These are phyloP conservation scores for Tenrec ecaudatus DNA, from an alignment of 2,113 vertebrate species.

Conservation along the genomic window DNA sequence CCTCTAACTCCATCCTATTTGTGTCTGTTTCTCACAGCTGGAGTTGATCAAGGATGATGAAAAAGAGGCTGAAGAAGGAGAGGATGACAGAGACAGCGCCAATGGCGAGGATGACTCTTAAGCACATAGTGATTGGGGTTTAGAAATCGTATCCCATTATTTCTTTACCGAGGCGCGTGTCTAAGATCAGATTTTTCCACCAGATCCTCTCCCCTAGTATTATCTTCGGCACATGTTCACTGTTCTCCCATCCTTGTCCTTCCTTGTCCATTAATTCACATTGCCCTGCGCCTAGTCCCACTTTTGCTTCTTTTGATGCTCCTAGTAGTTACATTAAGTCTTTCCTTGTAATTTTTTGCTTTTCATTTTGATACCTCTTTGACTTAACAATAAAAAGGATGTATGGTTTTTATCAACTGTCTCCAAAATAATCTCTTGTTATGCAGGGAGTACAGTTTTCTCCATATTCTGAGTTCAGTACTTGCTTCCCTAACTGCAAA, in stretches of 20 bases:
- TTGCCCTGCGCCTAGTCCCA: slow-evolving; percentile 74
- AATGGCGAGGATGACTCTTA: slow-evolving; percentile 87
- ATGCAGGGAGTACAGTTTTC: slow-evolving; percentile 75
- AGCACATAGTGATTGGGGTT: slow-evolving; percentile 71
- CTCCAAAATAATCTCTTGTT: slow-evolving; percentile 78
- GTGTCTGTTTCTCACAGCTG: slow-evolving; percentile 84
- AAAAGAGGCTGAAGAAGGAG: slow-evolving; percentile 87
- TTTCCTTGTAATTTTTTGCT: slow-evolving; percentile 83
- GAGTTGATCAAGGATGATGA: slow-evolving; percentile 86
- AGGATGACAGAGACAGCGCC: slow-evolving; percentile 87
- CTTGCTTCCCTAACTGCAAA: slow-evolving; percentile 75
- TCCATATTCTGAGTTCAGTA: slow-evolving; percentile 68
- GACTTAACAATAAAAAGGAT: slow-evolving; percentile 87
- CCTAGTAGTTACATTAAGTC: slow-evolving; percentile 80
- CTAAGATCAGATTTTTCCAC: slow-evolving; percentile 78
- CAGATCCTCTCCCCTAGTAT: slow-evolving; percentile 75
- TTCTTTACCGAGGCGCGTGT: slow-evolving; percentile 78
- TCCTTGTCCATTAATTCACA: slow-evolving; percentile 80
- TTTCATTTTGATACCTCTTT: slow-evolving; percentile 88
- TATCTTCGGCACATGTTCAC: slow-evolving; percentile 80
- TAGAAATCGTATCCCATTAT: slow-evolving; percentile 73
- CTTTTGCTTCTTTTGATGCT: slow-evolving; percentile 70
- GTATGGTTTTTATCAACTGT: slow-evolving; percentile 85
- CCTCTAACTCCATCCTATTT: slow-evolving; percentile 79
- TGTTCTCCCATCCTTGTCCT: slow-evolving; percentile 72